phyloP scores from a whole-genome alignment of 2,888 invertebrate species.

The Ceratothoa steindachneri region DNA sequence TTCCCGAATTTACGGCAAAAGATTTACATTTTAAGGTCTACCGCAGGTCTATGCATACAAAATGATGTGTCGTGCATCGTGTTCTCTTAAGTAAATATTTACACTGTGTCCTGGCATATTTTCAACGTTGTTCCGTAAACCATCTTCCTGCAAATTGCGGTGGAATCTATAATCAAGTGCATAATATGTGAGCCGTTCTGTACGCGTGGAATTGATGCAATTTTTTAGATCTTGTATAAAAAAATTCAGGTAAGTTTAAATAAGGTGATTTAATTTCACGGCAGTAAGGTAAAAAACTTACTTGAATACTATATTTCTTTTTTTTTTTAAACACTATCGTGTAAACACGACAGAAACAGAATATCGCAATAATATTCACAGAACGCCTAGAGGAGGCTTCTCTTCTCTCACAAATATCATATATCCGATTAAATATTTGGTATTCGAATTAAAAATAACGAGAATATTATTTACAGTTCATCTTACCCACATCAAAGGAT shows the following conservation, averaged over 20 bases:
- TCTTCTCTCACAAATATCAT: no score
- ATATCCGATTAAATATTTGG: neutral
- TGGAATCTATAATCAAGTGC: neutral
- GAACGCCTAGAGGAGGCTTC: neutral
- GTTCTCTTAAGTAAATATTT: conserved; percentile 8
- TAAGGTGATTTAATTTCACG: no score
- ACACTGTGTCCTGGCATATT: conserved; percentile 1
- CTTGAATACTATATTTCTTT: no score
- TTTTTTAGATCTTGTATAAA: neutral
- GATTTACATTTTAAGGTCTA: conserved; percentile 3
- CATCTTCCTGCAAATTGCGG: neutral
- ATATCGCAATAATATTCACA: conserved; percentile 3
- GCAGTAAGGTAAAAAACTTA: no score
- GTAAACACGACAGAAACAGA: neutral
- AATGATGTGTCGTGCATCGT: conserved; percentile 10
- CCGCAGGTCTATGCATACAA: conserved; percentile 1
- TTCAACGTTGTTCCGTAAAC: neutral
- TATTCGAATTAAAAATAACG: neutral
- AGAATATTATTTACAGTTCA: neutral
- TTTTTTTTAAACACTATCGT: neutral
- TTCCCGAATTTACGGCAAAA: neutral
- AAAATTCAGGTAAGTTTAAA: neutral
- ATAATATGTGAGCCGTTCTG: neutral
- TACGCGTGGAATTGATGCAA: neutral
- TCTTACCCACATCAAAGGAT: neutral